Conservation (phyloP, 2,888 invertebrate genomes). For the Hypomecis punctinalis region DNA sequence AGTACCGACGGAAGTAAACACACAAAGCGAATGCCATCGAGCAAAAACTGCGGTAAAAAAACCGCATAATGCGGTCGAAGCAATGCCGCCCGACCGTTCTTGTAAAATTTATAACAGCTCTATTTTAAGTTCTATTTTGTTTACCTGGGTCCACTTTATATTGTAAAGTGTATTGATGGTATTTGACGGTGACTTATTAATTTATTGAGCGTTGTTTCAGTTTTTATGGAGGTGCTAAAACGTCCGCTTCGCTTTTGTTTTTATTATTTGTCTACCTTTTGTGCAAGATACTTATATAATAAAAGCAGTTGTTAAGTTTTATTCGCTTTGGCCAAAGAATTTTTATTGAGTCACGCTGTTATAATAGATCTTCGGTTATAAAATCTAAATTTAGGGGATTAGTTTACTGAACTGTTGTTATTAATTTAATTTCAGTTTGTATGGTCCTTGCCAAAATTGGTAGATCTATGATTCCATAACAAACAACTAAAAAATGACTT, state of each 20-base stretch:
- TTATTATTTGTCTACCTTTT: slow-evolving; percentile 43
- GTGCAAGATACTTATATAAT: slow-evolving; percentile 27
- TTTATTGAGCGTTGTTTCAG: slow-evolving; percentile 79
- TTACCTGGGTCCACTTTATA: slow-evolving; percentile 81
- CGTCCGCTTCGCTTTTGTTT: slow-evolving; percentile 62
- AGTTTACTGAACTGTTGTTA: too few species aligned
- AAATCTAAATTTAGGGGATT: not conserved
- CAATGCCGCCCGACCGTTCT: slow-evolving; percentile 72
- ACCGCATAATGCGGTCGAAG: slow-evolving; percentile 77
- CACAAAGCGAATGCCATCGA: slow-evolving; percentile 80
- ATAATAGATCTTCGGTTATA: slow-evolving; percentile 3
- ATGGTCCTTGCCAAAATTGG: too few species aligned
- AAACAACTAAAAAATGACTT: too few species aligned
- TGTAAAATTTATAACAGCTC: slow-evolving; percentile 84
- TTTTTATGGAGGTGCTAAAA: slow-evolving; percentile 83
- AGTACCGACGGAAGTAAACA: slow-evolving; percentile 78
- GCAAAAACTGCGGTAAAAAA: slow-evolving; percentile 77
- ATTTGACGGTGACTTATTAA: slow-evolving; percentile 84
- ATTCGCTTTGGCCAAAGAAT: not conserved
- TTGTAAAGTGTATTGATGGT: slow-evolving; percentile 79
- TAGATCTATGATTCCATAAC: too few species aligned
- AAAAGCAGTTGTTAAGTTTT: slow-evolving; percentile 8
- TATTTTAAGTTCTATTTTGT: slow-evolving; percentile 84
- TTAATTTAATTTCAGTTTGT: too few species aligned
- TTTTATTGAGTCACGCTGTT: slow-evolving; percentile 10